Evolutionary conservation across 2,888 invertebrate genomes (phyloP), one percentile per base, ranked within the genome.

Genomic region (Acrocera orbiculus): DNA sequence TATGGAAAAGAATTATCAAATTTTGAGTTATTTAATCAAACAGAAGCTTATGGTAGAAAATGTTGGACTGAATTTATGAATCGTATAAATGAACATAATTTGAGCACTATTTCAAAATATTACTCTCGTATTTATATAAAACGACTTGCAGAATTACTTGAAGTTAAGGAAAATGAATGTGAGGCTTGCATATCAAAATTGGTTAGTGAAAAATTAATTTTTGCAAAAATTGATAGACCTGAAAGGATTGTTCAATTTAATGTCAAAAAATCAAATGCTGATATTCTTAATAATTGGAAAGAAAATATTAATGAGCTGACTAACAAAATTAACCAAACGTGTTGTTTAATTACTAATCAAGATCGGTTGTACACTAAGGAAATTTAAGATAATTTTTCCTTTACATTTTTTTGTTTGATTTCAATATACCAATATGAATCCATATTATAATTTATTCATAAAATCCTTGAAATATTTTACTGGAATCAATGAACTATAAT

Each of bases 31-130:
- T 87, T 89, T 54, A 67, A 72, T 33, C 52, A 67, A 0, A 58
- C 68, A n/a, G 73, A 75, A 1, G 81, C 82, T 48, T 73, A 74
- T 39, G 86, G 85, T 1, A 66, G 70, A 34, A 82, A 85, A 51
- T 71, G 90, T 42, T 92, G 92, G 89, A 70, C 72, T 32, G 83
- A 89, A 53, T 66, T 95, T 9, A 80, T 87, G 52, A 82, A 79
- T 51, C 72, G 95, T 45, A 87, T 93, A 38, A 90, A 92, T 1
- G 93, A 95, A 65, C 92, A 93, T 64, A 44, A 46, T 43, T 92
- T 95, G 48, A 72, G 92, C 43, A 87, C 92, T 46, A 90, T 95
- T 81, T 86, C 93, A 15, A 87, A 87, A 63, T 95, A 95, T 63
- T 95, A 95, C 64, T 89, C 89, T 0, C 71, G 82, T 45, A 82